These are phyloP conservation scores for Heliconius hortense DNA, from an alignment of 2,888 invertebrate genomes.

Conservation along the genomic window DNA sequence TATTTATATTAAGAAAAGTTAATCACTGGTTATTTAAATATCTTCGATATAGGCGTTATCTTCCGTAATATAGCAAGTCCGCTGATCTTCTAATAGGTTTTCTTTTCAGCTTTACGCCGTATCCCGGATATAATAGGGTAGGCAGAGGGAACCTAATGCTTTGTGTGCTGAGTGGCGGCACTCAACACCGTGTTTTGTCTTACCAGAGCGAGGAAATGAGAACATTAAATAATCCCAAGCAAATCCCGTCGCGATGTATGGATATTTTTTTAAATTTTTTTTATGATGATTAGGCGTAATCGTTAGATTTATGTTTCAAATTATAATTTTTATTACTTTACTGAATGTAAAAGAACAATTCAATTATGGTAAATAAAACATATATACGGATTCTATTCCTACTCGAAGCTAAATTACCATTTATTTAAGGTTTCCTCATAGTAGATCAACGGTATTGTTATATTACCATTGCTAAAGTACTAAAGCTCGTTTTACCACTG, in stretches of 20 bases:
- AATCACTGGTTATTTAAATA: constrained; percentile 12
- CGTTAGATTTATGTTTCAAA: background rate
- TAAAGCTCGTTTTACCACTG: constrained; percentile 7
- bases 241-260: too few relatives aligned
- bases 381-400: too few relatives aligned
- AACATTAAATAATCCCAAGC: too few relatives aligned
- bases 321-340: background rate
- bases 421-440: background rate
- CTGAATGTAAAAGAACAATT: background rate
- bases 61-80: background rate
- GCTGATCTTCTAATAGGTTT: background rate
- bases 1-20: background rate
- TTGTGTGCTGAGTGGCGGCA: too few relatives aligned
- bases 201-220: too few relatives aligned
- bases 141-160: too few relatives aligned
- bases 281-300: background rate
- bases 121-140: too few relatives aligned
- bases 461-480: background rate
- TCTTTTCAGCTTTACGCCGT: background rate
- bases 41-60: background rate
- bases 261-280: background rate
- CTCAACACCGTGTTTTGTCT: too few relatives aligned
- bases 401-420: background rate
- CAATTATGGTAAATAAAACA: background rate
- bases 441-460: background rate